Base-by-base conservation (phyloP, 2,113 vertebrate genomes). In the Maylandia zebra region DNA sequence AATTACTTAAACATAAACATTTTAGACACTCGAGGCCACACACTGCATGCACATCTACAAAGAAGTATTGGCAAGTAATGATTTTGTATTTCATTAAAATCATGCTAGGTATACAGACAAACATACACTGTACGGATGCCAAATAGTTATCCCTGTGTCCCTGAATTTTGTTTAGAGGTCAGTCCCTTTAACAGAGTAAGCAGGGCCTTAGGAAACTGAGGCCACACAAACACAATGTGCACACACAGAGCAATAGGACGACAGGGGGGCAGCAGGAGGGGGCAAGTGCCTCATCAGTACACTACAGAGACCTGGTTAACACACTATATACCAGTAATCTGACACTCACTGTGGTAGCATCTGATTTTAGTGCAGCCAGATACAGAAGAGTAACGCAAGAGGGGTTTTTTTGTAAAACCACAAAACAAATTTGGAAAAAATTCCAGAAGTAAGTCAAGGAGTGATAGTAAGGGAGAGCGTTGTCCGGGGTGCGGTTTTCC, bases 401-500 rank as follows among this genome's bases (percentile, higher is more conserved):
- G 6, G 83, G 4, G 0, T 8, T 2, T n/a, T 74, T 78, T 52
- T 78, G 10, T 52, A 52, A 78, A 34, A 34, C 10, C 74, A 52
- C 11, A 38, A 64, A 66, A 27, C 9, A 59, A 12, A 71, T 79
- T 45, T 79, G 4, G 48, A 78, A 41, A 56, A 32, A 6, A 50
- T 12, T 30, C 24, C 52, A 7, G 5, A 45, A 59, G 22, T 19
- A 50, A 76, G 19, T 85, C 43, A 81, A 83, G 87, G 83, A 93
- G 80, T 88, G 24, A 91, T 38, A 91, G 76, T 91, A 90, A 96
- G 96, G 97, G 97, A 97, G 96, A 98, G 97, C 94, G 95, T 98
- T 98, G 96, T 98, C 97, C 97, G 95, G 96, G 97, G 82, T 96
- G 95, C 91, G 93, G 95, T 81, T 93, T 17, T 76, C 61, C 84